Conservation (phyloP, 1,140 invertebrate genomes). For the Pollicipes pollicipes region DNA sequence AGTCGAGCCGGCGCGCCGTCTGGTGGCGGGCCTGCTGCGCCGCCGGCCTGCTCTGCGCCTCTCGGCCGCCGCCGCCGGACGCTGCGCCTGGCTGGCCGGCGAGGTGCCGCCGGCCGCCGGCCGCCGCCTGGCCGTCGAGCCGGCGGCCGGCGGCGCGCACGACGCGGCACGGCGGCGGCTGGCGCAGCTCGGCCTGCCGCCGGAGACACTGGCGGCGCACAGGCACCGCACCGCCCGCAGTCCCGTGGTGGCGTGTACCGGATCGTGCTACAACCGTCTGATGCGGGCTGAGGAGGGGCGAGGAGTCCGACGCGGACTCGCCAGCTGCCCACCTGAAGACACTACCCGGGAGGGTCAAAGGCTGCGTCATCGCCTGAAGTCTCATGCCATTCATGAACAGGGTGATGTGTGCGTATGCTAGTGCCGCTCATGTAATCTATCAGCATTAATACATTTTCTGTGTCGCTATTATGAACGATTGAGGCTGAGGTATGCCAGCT, state of each 20-base stretch:
- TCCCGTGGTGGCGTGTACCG: not conserved
- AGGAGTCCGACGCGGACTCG: no score
- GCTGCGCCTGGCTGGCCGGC: not conserved
- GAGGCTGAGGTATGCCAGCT: no score
- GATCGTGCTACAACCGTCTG: not conserved
- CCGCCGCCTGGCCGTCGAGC: not conserved
- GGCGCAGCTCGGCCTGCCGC: not conserved
- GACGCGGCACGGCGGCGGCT: not conserved
- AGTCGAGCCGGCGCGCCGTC: not conserved
- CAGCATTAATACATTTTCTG: no score
- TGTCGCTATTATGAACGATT: no score
- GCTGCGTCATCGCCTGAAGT: no score
- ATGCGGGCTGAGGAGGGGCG: not conserved
- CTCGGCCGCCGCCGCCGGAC: not conserved
- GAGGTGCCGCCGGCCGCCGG: not conserved
- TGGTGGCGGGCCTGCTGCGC: conserved; percentile 8
- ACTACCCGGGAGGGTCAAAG: no score
- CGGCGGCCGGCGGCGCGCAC: not conserved
- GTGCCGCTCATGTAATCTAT: no score
- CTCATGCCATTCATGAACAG: no score
- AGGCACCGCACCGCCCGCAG: not conserved
- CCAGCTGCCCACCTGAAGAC: no score
- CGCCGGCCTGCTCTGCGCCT: not conserved
- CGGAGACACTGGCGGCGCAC: not conserved
- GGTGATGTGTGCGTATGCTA: no score